Base-by-base conservation (phyloP, 2,888 invertebrate species). In the Podabrus alpinus region DNA sequence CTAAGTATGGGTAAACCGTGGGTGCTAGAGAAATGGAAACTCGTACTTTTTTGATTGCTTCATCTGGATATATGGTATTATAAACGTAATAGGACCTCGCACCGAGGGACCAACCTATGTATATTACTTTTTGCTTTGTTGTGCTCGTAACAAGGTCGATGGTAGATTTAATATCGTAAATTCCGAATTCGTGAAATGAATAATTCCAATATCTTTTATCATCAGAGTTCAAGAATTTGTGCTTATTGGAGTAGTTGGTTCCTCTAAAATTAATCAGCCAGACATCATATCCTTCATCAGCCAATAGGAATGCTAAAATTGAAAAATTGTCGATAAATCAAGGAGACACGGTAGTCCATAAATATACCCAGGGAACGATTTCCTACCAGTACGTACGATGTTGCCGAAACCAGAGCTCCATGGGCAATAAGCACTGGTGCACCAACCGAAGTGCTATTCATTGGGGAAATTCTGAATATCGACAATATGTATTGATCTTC, bases 231-330 rank as follows among this genome's bases (percentile, higher is more conserved):
- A 84, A 77, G 69, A 84, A 83, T 2, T 83, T 74, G 71, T 87
- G 86, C 10, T 81, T 82, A 74, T 85, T 83, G 0, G 86, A 85
- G 78, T 86, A 86, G 67, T 80, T 78, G 60, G 81, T 86, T 19
- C 86, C 86, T 75, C 87, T 79, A 82, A 79, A 82, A 71, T 88
- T 89, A 2, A 86, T 79, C 87, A 84, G 88, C 92, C 86, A 93
- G 0, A 89, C 88, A 70, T 89, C 88, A 72, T 85, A 88, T 24
- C 87, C 87, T 7, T 82, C 82, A 45, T 92, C 86, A 86, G 88
- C 88, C 87, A 92, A 76, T 59, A 77, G 72, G 61, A 80, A 76
- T 13, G 80, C 83, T 83, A 59, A 66, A 81, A 80, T 29, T 45
- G n/a, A n/a, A n/a, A 45, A 45, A 45, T 29, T 29, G 13, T 13